Conservation (phyloP, 2,113 vertebrate genomes). For the Astur gentilis region DNA sequence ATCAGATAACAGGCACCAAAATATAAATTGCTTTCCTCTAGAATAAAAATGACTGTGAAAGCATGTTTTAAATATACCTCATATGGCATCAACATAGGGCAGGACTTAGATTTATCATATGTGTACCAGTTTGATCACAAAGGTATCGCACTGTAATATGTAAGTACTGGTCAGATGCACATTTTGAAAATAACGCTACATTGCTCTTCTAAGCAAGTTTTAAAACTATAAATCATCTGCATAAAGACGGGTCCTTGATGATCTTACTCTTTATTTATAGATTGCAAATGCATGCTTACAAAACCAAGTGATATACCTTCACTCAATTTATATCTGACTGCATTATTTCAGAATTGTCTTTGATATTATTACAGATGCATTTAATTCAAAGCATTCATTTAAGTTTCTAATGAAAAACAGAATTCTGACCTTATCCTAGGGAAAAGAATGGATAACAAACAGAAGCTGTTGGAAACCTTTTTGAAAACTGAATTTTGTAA, state of each 20-base stretch:
- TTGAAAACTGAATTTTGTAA: background rate
- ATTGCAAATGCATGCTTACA: slow-evolving; percentile 38
- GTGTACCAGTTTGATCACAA: background rate
- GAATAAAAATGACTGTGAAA: background rate
- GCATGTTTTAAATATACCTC: background rate
- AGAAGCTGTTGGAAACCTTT: background rate
- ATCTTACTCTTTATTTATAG: slow-evolving; percentile 50
- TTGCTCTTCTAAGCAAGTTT: background rate
- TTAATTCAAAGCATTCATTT: slow-evolving; percentile 10
- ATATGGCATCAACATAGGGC: background rate
- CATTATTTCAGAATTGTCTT: slow-evolving; percentile 49
- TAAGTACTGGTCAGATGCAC: slow-evolving; percentile 9
- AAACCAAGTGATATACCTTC: slow-evolving; percentile 36
- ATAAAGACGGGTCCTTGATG: slow-evolving; percentile 26
- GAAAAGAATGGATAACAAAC: background rate
- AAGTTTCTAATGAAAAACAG: background rate
- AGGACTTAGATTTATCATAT: background rate
- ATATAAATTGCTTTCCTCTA: slow-evolving; percentile 27
- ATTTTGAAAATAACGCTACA: slow-evolving; percentile 30
- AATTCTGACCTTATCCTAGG: background rate
- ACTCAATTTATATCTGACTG: slow-evolving; percentile 47
- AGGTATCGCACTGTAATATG: background rate
- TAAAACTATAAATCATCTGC: slow-evolving; percentile 40
- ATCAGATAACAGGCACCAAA: background rate
- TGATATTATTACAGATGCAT: slow-evolving; percentile 15